phyloP scores from a whole-genome alignment of 1,140 invertebrate genomes.

The Sogatella furcifera region DNA sequence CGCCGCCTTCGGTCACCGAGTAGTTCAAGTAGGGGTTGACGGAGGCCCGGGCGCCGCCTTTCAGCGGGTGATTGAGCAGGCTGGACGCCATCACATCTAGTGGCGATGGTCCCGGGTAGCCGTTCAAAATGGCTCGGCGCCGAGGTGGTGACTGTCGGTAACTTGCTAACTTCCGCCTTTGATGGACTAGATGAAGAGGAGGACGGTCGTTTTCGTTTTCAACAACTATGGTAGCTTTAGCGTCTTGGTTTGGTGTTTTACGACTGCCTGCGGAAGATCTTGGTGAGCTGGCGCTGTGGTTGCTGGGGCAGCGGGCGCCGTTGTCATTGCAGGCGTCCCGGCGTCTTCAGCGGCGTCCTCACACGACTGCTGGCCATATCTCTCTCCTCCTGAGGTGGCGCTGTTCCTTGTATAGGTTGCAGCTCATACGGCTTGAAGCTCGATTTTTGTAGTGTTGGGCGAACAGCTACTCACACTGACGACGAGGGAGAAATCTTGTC shows the following conservation, averaged over 20 bases:
- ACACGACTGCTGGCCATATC: conserved; percentile 31
- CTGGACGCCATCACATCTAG: conserved; percentile 21
- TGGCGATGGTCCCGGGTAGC: conserved; percentile 17
- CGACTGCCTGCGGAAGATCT: conserved; percentile 18
- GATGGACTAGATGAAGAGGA: conserved; percentile 9
- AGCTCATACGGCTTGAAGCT: conserved; percentile 80
- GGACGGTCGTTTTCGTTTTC: conserved; percentile 13
- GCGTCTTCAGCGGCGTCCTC: conserved; percentile 16
- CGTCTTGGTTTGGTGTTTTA: conserved; percentile 17
- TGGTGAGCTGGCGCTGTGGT: conserved; percentile 20
- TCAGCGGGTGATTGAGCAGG: conserved; percentile 18
- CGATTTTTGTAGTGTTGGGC: conserved; percentile 45
- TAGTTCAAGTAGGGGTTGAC: conserved; percentile 66
- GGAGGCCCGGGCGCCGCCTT: conserved; percentile 16
- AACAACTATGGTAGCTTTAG: not conserved
- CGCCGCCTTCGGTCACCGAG: conserved; percentile 42
- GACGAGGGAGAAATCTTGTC: conserved; percentile 12
- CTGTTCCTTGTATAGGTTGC: no score
- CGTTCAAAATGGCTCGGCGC: conserved; percentile 32
- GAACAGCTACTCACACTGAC: conserved; percentile 23
- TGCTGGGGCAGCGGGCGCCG: conserved; percentile 17
- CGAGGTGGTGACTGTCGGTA: conserved; percentile 30
- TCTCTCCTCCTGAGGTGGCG: conserved; percentile 50
- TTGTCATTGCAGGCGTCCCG: conserved; percentile 4
- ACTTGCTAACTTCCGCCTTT: not conserved